phyloP scores from a whole-genome alignment of 2,113 vertebrate genomes.

The Aptenodytes forsteri region DNA sequence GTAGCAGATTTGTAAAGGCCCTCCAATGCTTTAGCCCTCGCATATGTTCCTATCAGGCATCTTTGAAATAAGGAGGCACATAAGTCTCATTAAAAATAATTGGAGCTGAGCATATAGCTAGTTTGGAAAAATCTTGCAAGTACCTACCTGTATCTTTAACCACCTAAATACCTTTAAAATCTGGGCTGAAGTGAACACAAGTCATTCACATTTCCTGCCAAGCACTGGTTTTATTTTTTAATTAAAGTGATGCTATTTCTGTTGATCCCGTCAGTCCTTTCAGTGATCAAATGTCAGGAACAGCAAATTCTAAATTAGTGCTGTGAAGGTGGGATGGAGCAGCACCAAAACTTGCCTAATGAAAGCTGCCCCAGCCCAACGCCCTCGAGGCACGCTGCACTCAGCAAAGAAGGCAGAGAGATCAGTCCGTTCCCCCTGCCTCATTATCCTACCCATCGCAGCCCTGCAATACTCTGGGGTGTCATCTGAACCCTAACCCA shows the following conservation, averaged over 20 bases:
- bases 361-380: not conserved
- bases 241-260: conserved; percentile 5
- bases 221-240: not conserved
- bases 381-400: not conserved
- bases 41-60: not conserved
- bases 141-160: not conserved
- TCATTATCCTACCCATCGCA: not conserved
- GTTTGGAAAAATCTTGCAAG: not conserved
- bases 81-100: conserved; percentile 22
- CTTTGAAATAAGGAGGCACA: not conserved
- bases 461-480: not conserved
- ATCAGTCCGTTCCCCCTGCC: not conserved
- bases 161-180: not conserved
- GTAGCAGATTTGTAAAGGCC: not conserved
- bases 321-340: not conserved
- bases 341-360: not conserved
- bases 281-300: not conserved
- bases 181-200: not conserved
- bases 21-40: not conserved
- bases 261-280: not conserved
- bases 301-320: not conserved
- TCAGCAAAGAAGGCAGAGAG: not conserved
- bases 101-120: not conserved
- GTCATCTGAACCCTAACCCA: not conserved
- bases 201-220: not conserved